These are phyloP conservation scores for Ctenopoma kingsleyae DNA, from an alignment of 2,797 vertebrate species.

Conservation along the genomic window DNA sequence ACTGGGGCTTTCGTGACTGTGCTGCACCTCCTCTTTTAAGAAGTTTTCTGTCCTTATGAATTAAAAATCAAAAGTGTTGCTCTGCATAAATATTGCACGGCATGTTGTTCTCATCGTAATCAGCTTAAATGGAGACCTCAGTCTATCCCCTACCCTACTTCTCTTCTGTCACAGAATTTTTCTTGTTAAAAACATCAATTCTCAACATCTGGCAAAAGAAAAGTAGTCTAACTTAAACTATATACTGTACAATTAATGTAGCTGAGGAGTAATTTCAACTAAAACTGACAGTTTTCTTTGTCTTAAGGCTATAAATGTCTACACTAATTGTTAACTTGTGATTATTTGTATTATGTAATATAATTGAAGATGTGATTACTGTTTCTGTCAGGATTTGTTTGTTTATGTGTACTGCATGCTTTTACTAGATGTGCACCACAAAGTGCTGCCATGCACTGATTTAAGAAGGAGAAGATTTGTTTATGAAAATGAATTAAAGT, in stretches of 20 bases:
- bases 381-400: conserved; percentile 21
- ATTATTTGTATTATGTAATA: not conserved
- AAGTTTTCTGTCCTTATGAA: conserved; percentile 37
- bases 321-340: not conserved
- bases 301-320: not conserved
- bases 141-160: not conserved
- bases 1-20: not conserved
- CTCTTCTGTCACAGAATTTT: not conserved
- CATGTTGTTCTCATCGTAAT: conserved; percentile 3
- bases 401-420: not conserved
- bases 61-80: conserved; percentile 41
- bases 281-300: not conserved
- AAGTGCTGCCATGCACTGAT: not conserved
- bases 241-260: not conserved
- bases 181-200: not conserved
- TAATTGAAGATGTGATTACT: conserved; percentile 15
- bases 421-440: not conserved
- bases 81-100: conserved; percentile 41
- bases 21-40: not conserved
- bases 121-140: conserved; percentile 6
- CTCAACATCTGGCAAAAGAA: not conserved
- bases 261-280: not conserved
- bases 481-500: conserved; percentile 28
- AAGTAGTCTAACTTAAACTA: no score
- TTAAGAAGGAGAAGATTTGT: not conserved